phyloP scores from a whole-genome alignment of 1,140 invertebrate species.

The Campoletis sonorensis region DNA sequence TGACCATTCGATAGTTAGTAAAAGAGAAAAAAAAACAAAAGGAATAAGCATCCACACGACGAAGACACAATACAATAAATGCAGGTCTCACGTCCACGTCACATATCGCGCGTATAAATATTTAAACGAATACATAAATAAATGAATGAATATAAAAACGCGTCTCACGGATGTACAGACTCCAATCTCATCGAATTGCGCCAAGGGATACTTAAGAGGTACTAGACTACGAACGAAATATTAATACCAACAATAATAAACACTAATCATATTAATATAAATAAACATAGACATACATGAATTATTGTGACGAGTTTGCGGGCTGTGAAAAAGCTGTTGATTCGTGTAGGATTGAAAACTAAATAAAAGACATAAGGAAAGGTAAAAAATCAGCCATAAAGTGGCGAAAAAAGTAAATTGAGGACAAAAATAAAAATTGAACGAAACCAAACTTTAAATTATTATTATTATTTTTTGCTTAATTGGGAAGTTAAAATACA shows the following conservation, averaged over 20 bases:
- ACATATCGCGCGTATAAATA: constrained; percentile 35
- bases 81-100: constrained; percentile 31
- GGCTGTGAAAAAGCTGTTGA: constrained; percentile 45
- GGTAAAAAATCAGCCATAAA: neutral
- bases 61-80: constrained; percentile 8
- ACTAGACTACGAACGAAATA: neutral
- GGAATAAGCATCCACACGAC: neutral
- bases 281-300: neutral
- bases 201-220: constrained; percentile 33
- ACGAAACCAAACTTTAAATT: no score
- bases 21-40: neutral
- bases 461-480: neutral
- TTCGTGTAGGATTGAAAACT: constrained; percentile 25
- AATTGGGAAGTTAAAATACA: constrained; percentile 16
- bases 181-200: constrained; percentile 13
- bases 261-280: constrained; percentile 5
- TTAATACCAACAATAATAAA: no score
- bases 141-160: neutral
- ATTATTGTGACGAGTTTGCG: constrained; percentile 39
- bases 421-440: no score
- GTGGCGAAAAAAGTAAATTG: neutral
- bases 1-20: neutral
- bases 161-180: neutral
- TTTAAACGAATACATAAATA: no score
- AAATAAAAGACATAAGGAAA: constrained; percentile 16